Conservation (phyloP, 2,797 vertebrate genomes). For the Ambastaia sidthimunki region DNA sequence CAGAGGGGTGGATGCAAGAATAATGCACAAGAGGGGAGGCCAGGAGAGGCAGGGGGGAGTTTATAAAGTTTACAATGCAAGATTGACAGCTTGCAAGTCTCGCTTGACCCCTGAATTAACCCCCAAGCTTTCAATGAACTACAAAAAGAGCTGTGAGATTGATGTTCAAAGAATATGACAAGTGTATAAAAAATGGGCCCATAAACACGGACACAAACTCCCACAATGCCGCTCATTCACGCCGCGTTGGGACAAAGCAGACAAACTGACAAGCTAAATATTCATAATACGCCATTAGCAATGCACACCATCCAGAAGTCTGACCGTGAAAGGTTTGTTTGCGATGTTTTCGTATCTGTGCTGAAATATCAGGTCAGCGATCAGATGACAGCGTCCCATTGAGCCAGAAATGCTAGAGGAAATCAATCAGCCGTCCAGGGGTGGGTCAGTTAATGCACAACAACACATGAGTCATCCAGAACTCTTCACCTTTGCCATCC, state of each 20-base stretch:
- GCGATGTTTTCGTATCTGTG: slow-evolving; percentile 62
- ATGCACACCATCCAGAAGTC: slow-evolving; percentile 61
- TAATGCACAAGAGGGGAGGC: slow-evolving; percentile 64
- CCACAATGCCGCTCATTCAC: slow-evolving; percentile 18
- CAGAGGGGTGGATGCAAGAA: slow-evolving; percentile 71
- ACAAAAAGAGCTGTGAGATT: slow-evolving; percentile 77
- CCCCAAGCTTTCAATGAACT: slow-evolving; percentile 77
- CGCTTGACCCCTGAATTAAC: slow-evolving; percentile 85
- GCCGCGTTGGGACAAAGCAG: slow-evolving; percentile 62
- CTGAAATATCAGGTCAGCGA: slow-evolving; percentile 69
- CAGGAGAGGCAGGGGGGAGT: slow-evolving; percentile 54
- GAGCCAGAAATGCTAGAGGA: slow-evolving; percentile 67
- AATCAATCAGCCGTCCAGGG: slow-evolving; percentile 57
- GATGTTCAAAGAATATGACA: slow-evolving; percentile 76
- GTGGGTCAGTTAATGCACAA: slow-evolving; percentile 55
- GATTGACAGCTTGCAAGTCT: slow-evolving; percentile 85
- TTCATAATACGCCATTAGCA: slow-evolving; percentile 17
- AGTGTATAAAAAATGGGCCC: slow-evolving; percentile 62
- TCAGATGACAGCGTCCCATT: slow-evolving; percentile 75
- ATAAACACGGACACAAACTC: slow-evolving; percentile 34
- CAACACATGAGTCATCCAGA: slow-evolving; percentile 67
- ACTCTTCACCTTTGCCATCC: slow-evolving; percentile 45
- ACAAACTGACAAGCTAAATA: slow-evolving; percentile 62
- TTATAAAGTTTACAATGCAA: slow-evolving; percentile 72
- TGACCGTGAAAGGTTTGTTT: slow-evolving; percentile 45